Base-by-base conservation (phyloP, 1,140 invertebrate genomes). In the Zaprionus camerounensis region DNA sequence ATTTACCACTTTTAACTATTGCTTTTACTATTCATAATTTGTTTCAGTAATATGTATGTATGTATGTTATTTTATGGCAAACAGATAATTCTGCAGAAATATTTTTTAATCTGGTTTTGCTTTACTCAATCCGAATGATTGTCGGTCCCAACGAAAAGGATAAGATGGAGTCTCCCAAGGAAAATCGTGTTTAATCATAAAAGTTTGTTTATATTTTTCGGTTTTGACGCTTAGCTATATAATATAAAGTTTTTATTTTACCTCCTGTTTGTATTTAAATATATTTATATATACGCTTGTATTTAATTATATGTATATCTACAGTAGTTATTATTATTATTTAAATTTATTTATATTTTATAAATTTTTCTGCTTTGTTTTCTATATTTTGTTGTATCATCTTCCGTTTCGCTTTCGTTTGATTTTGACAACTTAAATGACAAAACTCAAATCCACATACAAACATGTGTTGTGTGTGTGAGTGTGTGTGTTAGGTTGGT, bases 141-240 rank as follows among this genome's bases (percentile, higher is more conserved):
- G 6, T 17, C n/a, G 7, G n/a, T n/a, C n/a, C 41, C n/a, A 46
- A 17, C 41, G 7, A 17, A 46, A 7, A 41, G n/a, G 5, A n/a
- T n/a, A 7, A 26, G 24, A 41, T 41, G n/a, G n/a, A 41, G n/a
- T 46, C 65, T 59, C 65, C 46, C 46, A 70, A 55, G 22, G 38
- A 74, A 74, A 61, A 34, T 55, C 71, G 11, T 5, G 49, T 77
- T 88, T 88, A 82, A 88, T 88, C 87, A 88, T 88, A 88, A 88
- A 88, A 88, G 84, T 88, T 88, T 90, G 24, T 86, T 86, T 88
- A 84, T 88, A 88, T 88, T 88, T 87, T 84, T 87, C 84, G 80
- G 69, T 88, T 81, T 88, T 38, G 73, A 84, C 75, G 85, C 84
- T 88, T 88, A 88, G 81, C 85, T 88, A 88, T 73, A 67, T 77